Base-by-base conservation (phyloP, 37 sponge, comb jelly and placozoan genomes). In the Ianthella basta region DNA sequence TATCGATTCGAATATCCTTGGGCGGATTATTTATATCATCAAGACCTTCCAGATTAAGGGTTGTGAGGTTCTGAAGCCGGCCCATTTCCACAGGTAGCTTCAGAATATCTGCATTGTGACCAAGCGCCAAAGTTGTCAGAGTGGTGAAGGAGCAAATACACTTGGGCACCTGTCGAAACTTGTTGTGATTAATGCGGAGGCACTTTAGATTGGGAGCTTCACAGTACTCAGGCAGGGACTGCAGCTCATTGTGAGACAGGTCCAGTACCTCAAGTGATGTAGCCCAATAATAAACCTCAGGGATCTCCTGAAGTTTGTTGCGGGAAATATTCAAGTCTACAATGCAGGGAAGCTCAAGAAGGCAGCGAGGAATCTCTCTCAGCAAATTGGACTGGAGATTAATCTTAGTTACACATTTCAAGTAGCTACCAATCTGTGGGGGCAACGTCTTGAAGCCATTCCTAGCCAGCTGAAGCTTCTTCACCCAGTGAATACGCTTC, bases 1-100 rank as follows among this genome's bases (percentile, higher is more conserved):
- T 39, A 34, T 83, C 83, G 25, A 30, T 44, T 69, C 83, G 89
- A 23, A 92, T 21, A 30, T 86, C 88, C 39, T 68, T 79, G 12
- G 91, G 91, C 40, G 96, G 96, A 56, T 92, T 91, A 72, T 86
- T 88, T 73, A 95, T 87, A 19, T 95, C 89, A 74, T 90, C 86
- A 4, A 92, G 77, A 2, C 87, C 87, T 0, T 72, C 86, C 12
- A 89, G 82, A 35, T 75, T 27, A 36, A 95, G 87, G 0, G 85
- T 59, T 3, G 56, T 64, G 16, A 95, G 87, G 21, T 85, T 84
- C 54, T 29, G 68, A 5, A 95, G 87, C 40, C 96, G 39, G 13
- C 96, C 96, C 91, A 95, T 91, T 21, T 92, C 91, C 8, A 84
- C 80, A 16, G 96, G 96, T 13, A 95, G 84, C 4, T 81, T 59